Percentiles rank a stretch among this genome's conserved stretches.
These are phyloP conservation scores for Protobothrops mucrosquamatus DNA, from an alignment of 2,113 vertebrate genomes.

Conservation along the genomic window DNA sequence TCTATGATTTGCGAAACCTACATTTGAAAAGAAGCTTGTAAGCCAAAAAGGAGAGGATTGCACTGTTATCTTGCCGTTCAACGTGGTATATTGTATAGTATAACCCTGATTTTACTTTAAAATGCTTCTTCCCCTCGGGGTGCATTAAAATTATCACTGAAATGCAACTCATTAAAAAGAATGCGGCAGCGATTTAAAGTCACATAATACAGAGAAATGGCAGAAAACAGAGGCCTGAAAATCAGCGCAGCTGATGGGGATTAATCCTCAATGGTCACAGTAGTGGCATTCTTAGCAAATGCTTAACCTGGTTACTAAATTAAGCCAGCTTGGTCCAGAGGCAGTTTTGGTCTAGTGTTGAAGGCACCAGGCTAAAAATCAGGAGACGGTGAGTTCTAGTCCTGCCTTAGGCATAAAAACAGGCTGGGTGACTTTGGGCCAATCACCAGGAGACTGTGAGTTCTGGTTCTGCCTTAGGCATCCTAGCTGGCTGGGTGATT, in stretches of 20 bases:
- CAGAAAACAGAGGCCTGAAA: background rate
- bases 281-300: background rate
- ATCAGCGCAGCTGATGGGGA: background rate
- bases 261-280: background rate
- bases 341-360: no score
- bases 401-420: no score
- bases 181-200: background rate
- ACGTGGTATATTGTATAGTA: no score
- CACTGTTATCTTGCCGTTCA: background rate
- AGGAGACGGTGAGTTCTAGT: no score
- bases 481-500: fast-evolving
- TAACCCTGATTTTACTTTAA: background rate
- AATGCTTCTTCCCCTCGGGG: background rate
- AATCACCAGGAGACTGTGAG: no score
- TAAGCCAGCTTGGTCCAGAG: background rate
- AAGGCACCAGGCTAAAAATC: no score
- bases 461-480: no score
- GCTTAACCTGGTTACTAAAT: background rate
- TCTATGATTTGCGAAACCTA: background rate
- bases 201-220: background rate
- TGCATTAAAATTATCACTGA: background rate
- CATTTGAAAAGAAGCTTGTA: background rate
- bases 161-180: background rate
- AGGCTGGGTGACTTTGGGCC: no score
- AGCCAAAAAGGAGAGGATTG: background rate